Evolutionary conservation across 2,888 invertebrate species (phyloP), one percentile per base, ranked within the genome.

Genomic region (Synanthedon formicaeformis): DNA sequence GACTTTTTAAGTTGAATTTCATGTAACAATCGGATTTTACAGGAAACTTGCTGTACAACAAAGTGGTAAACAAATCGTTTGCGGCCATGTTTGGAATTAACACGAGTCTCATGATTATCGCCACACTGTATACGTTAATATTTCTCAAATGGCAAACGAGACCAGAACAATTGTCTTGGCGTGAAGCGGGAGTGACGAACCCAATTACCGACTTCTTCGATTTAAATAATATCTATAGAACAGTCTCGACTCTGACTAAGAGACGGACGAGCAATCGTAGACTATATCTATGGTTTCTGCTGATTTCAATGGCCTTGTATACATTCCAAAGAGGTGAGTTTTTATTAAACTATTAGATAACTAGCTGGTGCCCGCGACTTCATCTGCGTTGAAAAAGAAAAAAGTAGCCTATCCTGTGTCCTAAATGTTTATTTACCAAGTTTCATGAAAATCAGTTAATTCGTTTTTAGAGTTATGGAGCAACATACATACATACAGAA

Each of bases 31-130:
- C 10, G 34, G 8, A 8, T 10, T 45, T 14, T 83, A 14, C 78
- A 92, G 92, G 93, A 50, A 92, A 92, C 3, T 83, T 90, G 56
- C 72, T 94, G 1, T 94, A 90, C 69, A 86, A 77, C 52, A 77
- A 88, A 41, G 89, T 91, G 0, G 87, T 91, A 1, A 75, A 91
- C 62, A 75, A 81, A 51, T 94, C 94, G 0, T 94, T 91, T 69
- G 90, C 92, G 0, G 82, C 89, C 6, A 93, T 95, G 93, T 95
- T 95, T 69, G 71, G 82, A 0, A 91, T 94, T 48, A 94, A 94
- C 73, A 88, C 91, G 0, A 70, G 79, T 0, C 71, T 94, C 2
- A 76, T 95, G 70, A 64, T 88, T 0, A 51, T 90, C 3, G 88
- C 94, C 0, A 90, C 94, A 0, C 52, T 93, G 1, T 93, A 94